A percentile compares a stretch with the other conserved stretches of the same genome.
Evolutionary conservation across 2,797 vertebrate genomes (phyloP).

Genomic region (Crenichthys baileyi): DNA sequence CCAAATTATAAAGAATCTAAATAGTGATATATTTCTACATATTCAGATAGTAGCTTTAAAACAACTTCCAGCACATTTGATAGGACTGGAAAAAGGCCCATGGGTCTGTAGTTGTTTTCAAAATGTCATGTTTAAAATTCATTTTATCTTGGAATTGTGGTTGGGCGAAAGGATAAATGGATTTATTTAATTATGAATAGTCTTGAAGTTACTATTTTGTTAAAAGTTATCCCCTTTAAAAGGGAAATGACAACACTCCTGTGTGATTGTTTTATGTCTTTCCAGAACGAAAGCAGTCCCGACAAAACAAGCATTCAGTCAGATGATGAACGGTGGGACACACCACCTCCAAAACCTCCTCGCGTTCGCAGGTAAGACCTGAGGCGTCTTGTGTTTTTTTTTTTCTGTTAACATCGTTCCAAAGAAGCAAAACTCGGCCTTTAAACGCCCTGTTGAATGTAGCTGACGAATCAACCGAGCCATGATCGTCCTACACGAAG

Average conservation of each 20-base stretch:
- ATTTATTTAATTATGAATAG: background rate
- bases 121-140: too few species aligned
- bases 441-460: background rate
- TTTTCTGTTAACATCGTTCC: background rate
- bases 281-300: conserved; percentile 88
- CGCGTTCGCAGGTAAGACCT: conserved; percentile 88
- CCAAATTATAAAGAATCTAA: too few species aligned
- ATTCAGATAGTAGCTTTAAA: too few species aligned
- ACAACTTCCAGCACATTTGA: too few species aligned
- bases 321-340: conserved; percentile 89
- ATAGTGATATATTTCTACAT: too few species aligned
- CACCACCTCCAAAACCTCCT: conserved; percentile 95
- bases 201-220: background rate
- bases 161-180: background rate
- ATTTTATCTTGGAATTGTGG: too few species aligned
- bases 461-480: background rate
- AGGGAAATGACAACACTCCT: background rate
- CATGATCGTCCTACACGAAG: conserved; percentile 6
- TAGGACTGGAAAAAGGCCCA: too few species aligned
- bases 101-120: too few species aligned
- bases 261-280: background rate
- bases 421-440: background rate
- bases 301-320: conserved; percentile 84
- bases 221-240: background rate
- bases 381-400: background rate